Evolutionary conservation across 2,113 vertebrate genomes (phyloP).

Genomic region (Cranoglanis bouderius): DNA sequence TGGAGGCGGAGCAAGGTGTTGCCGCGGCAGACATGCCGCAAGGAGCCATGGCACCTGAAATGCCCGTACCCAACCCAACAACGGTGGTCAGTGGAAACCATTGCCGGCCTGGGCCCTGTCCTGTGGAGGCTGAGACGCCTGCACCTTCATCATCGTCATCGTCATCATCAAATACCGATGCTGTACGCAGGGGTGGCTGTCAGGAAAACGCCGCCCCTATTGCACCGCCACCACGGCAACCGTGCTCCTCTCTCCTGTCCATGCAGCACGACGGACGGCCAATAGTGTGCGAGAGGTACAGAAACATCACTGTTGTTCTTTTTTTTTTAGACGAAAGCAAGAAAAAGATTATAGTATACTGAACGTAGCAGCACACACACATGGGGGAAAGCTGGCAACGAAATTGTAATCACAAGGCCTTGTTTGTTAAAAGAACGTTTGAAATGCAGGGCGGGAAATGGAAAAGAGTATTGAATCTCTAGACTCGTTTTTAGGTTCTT

Average conservation of each 20-base stretch:
- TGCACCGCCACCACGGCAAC: slow-evolving; percentile 89
- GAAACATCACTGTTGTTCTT: neutral
- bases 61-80: slow-evolving; percentile 52
- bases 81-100: slow-evolving; percentile 49
- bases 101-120: slow-evolving; percentile 63
- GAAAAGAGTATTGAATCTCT: neutral
- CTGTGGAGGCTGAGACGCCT: slow-evolving; percentile 70
- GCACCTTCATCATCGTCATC: slow-evolving; percentile 56
- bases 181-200: slow-evolving; percentile 70
- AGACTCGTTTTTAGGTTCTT: neutral
- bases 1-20: slow-evolving; percentile 83
- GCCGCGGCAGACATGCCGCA: slow-evolving; percentile 74
- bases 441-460: neutral
- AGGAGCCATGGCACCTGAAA: slow-evolving; percentile 84
- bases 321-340: neutral
- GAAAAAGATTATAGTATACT: neutral
- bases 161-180: slow-evolving; percentile 66
- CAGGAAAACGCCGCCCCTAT: slow-evolving; percentile 80
- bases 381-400: neutral
- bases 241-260: slow-evolving; percentile 88
- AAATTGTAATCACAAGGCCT: neutral
- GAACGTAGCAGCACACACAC: neutral
- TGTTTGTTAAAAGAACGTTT: neutral
- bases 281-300: slow-evolving; percentile 92
- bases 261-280: slow-evolving; percentile 83